Evolutionary conservation across 2,113 vertebrate species (phyloP).

Genomic region (Gadus macrocephalus): DNA sequence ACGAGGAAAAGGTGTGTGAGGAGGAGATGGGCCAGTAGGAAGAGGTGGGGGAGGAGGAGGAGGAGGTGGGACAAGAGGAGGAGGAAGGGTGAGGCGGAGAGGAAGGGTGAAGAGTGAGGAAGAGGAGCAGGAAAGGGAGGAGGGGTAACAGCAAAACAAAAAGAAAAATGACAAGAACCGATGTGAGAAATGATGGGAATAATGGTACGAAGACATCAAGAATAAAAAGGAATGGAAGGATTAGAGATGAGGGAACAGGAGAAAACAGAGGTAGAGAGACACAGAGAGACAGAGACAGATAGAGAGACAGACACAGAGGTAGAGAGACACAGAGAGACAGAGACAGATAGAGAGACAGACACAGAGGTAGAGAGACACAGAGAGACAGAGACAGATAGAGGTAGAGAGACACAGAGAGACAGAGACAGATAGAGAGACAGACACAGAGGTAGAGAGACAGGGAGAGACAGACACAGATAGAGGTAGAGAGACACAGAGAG

Average conservation of each 20-base stretch:
- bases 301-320: background rate
- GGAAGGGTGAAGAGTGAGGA: too few species aligned
- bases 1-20: too few species aligned
- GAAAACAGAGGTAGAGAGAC: conserved; percentile 31
- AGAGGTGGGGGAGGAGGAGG: too few species aligned
- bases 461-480: too few species aligned
- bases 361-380: conserved; percentile 10
- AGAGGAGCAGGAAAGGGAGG: background rate
- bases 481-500: background rate
- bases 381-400: conserved; percentile 17
- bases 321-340: too few species aligned
- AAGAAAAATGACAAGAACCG: conserved; percentile 37
- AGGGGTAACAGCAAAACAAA: conserved; percentile 67
- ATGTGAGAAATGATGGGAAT: conserved; percentile 11
- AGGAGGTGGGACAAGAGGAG: too few species aligned
- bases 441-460: too few species aligned
- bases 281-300: conserved; percentile 17
- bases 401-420: conserved; percentile 5
- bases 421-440: background rate
- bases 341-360: background rate
- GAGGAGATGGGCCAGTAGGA: too few species aligned
- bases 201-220: too few species aligned
- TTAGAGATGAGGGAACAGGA: background rate
- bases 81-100: too few species aligned
- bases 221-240: too few species aligned